phyloP scores from a whole-genome alignment of 2,113 vertebrate species.

The Agelaius tricolor region DNA sequence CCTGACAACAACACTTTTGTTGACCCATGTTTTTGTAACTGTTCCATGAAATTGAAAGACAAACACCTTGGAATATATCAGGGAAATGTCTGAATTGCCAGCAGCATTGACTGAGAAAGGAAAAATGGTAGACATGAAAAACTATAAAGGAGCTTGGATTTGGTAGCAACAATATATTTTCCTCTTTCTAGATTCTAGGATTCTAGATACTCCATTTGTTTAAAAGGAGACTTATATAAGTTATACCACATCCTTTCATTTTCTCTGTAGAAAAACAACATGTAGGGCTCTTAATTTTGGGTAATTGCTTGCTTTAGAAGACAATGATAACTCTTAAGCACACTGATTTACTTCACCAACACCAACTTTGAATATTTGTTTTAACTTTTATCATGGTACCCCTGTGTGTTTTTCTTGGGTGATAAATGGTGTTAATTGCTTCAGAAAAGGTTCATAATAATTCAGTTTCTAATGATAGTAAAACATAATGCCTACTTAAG shows the following conservation, averaged over 20 bases:
- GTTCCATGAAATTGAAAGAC: neutral
- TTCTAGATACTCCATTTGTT: neutral
- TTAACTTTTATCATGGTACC: neutral
- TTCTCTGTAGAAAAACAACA: neutral
- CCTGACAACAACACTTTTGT: neutral
- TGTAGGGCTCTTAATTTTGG: neutral
- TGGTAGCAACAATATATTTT: neutral
- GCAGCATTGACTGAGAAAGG: neutral
- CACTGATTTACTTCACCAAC: neutral
- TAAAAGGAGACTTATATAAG: neutral
- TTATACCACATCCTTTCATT: neutral
- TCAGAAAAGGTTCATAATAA: neutral
- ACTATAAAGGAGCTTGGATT: neutral
- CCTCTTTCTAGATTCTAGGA: neutral
- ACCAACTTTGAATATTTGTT: neutral
- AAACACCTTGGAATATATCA: neutral
- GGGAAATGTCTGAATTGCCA: neutral
- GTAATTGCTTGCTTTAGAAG: neutral
- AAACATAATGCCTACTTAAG: neutral
- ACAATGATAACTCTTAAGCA: neutral
- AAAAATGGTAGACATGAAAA: neutral
- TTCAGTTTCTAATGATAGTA: neutral
- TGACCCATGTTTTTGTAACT: neutral
- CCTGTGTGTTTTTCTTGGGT: neutral
- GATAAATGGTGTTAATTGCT: neutral